phyloP scores from a whole-genome alignment of 2,888 invertebrate genomes.

The Agrilus cyanescens region DNA sequence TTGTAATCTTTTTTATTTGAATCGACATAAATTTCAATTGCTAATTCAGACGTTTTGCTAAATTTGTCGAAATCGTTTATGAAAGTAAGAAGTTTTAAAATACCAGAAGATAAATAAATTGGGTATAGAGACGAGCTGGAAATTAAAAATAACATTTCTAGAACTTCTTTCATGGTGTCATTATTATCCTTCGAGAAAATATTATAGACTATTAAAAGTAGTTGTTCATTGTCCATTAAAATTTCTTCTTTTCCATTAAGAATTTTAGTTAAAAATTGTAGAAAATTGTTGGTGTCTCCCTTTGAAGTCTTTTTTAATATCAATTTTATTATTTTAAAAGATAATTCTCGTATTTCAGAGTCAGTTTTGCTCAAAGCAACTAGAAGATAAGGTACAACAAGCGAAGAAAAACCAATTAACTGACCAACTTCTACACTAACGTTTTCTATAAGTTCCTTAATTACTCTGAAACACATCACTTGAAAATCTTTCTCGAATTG shows the following conservation, averaged over 20 bases:
- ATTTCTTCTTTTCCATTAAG: conserved; percentile 46
- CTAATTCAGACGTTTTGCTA: conserved; percentile 21
- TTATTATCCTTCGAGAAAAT: conserved; percentile 38
- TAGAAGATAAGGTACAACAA: conserved; percentile 41
- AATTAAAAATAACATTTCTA: conserved; percentile 20
- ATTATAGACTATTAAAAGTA: conserved; percentile 49
- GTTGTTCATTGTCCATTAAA: conserved; percentile 52
- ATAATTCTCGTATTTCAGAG: conserved; percentile 41
- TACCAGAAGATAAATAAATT: conserved; percentile 31
- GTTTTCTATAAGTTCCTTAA: conserved; percentile 14
- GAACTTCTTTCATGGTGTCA: conserved; percentile 24
- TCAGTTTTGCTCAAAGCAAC: conserved; percentile 46
- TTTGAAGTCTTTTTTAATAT: conserved; percentile 26
- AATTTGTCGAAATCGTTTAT: conserved; percentile 23
- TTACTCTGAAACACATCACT: conserved; percentile 36
- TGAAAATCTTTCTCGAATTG: conserved; percentile 35
- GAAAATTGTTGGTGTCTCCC: conserved; percentile 33
- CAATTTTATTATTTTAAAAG: conserved; percentile 41
- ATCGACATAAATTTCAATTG: conserved; percentile 19
- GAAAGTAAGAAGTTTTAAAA: conserved; percentile 30
- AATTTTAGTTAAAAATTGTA: conserved; percentile 39
- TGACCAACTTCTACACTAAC: conserved; percentile 22
- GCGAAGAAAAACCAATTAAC: conserved; percentile 32
- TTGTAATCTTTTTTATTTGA: conserved; percentile 12
- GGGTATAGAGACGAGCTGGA: conserved; percentile 35